Evolutionary conservation across 2,888 invertebrate genomes (phyloP), one percentile per base, ranked within the genome.

Genomic region (Pandemis cinnamomeana): DNA sequence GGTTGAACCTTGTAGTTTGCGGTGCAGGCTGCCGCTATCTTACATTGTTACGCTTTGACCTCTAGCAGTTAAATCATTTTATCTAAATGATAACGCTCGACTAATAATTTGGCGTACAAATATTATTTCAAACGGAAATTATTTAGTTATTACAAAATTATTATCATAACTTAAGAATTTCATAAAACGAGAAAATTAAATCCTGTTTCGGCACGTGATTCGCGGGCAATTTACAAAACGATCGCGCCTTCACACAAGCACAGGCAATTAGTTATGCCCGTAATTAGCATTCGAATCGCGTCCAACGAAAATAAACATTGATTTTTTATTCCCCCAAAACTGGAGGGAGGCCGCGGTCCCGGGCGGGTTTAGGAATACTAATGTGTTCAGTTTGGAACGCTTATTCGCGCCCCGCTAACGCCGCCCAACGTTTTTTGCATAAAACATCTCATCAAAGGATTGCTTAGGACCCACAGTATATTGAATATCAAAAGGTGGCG

Each of bases 401-500:
- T 92, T 93, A 92, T 91, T 92, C 91, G 90, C 93, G 90, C 92
- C 91, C 90, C 87, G 89, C 87, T 91, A 91, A 92, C 90, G 88
- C 89, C 84, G 78, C 86, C 88, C 92, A 89, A 92, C 94, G 93
- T 94, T 93, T 94, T 94, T 93, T 93, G 93, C 94, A 94, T 94
- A 94, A 94, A 93, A 93, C 93, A 94, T 94, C 93, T 93, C 94
- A 94, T 94, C 94, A 94, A 93, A 94, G 93, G 94, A 93, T 93
- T 93, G 93, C 92, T 91, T 86, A 89, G 92, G 89, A 86, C 87
- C 89, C 91, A 80, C 86, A 89, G 90, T 94, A 94, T 93, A 94
- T 94, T 94, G 92, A 94, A 94, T 94, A 93, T 93, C 92, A 94
- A 94, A 94, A 93, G 92, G 92, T 92, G 89, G 88, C 89, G 86